Conservation (phyloP, 2,113 vertebrate species). For the Turdus rufiventris region DNA sequence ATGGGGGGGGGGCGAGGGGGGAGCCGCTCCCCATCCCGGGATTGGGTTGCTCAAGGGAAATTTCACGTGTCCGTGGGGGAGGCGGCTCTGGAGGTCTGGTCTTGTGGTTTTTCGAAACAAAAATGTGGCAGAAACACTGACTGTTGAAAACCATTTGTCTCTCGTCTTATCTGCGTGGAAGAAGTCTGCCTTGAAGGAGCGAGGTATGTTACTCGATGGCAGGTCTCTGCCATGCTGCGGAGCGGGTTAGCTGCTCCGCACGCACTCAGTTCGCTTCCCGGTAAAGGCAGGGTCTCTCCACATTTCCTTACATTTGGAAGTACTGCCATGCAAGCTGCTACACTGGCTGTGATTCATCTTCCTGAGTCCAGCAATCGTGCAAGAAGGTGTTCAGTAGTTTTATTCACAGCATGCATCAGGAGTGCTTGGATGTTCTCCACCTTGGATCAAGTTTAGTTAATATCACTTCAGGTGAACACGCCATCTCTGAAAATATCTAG, state of each 20-base stretch:
- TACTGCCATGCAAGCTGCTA: not conserved
- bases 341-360: accelerated
- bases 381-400: not conserved
- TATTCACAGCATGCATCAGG: not conserved
- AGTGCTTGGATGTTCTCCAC: not conserved
- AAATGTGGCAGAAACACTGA: not conserved
- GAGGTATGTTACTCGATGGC: not conserved
- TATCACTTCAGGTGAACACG: not conserved
- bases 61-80: not conserved
- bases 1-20: too few species aligned
- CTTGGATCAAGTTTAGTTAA: not conserved
- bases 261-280: not conserved
- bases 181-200: not conserved
- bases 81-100: not conserved
- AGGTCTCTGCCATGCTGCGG: not conserved
- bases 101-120: too few species aligned
- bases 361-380: not conserved
- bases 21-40: too few species aligned
- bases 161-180: not conserved
- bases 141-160: not conserved
- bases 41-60: not conserved
- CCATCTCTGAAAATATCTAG: not conserved
- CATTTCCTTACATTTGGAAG: not conserved
- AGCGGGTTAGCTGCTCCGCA: not conserved
- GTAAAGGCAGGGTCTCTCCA: not conserved